Base-by-base conservation (phyloP, 2,888 invertebrate genomes). In the Oscheius sp. region DNA sequence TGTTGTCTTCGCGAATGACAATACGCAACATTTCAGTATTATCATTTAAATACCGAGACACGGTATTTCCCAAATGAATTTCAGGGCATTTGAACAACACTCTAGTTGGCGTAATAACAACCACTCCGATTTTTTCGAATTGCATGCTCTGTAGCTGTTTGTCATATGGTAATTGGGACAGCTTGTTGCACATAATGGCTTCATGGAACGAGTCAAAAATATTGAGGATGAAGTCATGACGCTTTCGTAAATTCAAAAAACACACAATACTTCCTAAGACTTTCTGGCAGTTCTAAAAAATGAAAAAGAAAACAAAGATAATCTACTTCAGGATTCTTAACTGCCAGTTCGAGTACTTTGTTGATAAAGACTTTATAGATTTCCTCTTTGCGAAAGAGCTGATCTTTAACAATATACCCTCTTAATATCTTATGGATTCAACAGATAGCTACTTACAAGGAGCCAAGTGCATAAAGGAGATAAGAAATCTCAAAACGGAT, bases 11-110 rank as follows among this genome's bases (percentile, higher is more conserved):
- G 1, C 54, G 30, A 9, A 54, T 30, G 30, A 50, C n/a, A 24
- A 50, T 28, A 6, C 50, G 50, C 50, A 50, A n/a, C 50, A 50
- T 50, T 50, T 12, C 14, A n/a, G 50, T 50, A 8, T 50, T 14
- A 30, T 50, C 50, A 2, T 5, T 14, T 9, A 54, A 8, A 2
- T 33, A 20, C 5, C 54, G 32, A 2, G 54, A 54, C 1, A 54
- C 54, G 8, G 22, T 54, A 33, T 54, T 54, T 1, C 54, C 54
- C 8, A 54, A 32, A 9, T 33, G 32, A 4, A 54, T 54, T 12
- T 54, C 54, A 5, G 54, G 54, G 20, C n/a, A 33, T 33, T 54
- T 54, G 33, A 33, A 32, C 5, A 54, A 9, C 2, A 33, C n/a
- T n/a, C 54, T 1, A 2, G 17, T 9, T 17, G 54, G 54, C 32